Percentiles rank a stretch among this genome's conserved stretches.
phyloP scores from a whole-genome alignment of 2,888 invertebrate genomes.

The Ephialtes manifestator region DNA sequence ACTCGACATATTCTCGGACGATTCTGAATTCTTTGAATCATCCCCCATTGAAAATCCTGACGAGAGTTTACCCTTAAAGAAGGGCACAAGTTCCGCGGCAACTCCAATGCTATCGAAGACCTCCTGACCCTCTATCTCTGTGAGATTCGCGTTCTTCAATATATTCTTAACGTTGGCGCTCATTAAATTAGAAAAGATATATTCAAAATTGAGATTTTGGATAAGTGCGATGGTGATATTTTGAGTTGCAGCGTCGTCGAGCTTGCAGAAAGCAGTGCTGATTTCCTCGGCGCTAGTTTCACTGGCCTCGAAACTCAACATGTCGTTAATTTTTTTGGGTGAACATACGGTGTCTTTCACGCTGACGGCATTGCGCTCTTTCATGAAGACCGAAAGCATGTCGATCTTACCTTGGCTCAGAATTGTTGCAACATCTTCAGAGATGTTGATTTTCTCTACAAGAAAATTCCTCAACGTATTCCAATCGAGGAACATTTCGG shows the following conservation, averaged over 20 bases:
- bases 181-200: constrained; percentile 84
- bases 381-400: constrained; percentile 81
- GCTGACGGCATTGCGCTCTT: constrained; percentile 77
- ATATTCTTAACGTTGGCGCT: constrained; percentile 86
- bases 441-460: constrained; percentile 76
- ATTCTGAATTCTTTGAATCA: constrained; percentile 2
- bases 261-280: constrained; percentile 86
- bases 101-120: constrained; percentile 85
- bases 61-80: constrained; percentile 83
- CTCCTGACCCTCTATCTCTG: constrained; percentile 85
- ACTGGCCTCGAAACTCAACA: constrained; percentile 77
- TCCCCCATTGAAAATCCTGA: constrained; percentile 61
- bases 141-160: constrained; percentile 87
- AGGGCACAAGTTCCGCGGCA: constrained; percentile 86
- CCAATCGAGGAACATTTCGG: constrained; percentile 83
- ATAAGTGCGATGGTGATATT: constrained; percentile 85
- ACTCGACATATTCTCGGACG: constrained; percentile 70
- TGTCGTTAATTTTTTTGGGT: constrained; percentile 78
- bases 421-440: constrained; percentile 74
- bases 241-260: constrained; percentile 85
- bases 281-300: constrained; percentile 80
- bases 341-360: constrained; percentile 82
- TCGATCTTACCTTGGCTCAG: constrained; percentile 80
- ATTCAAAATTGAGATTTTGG: constrained; percentile 86
- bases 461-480: constrained; percentile 78